These are phyloP conservation scores for Achlya flavicornis DNA, from an alignment of 2,888 invertebrate species.

Conservation along the genomic window DNA sequence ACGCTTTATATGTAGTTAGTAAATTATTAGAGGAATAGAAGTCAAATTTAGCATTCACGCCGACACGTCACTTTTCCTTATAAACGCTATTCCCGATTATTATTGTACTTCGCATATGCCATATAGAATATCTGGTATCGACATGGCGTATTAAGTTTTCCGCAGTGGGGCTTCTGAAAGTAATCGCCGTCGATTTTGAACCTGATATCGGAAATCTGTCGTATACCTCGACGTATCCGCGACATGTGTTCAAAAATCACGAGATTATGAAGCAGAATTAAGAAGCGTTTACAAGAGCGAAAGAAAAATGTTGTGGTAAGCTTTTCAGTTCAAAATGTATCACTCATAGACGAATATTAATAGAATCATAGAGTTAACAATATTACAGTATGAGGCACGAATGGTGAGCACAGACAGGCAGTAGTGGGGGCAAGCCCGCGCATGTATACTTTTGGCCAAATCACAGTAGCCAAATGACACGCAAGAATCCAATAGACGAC, in stretches of 20 bases:
- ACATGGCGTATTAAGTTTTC: slow-evolving; percentile 41
- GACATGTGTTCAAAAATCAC: slow-evolving; percentile 74
- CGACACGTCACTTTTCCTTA: background rate
- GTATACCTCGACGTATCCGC: slow-evolving; percentile 61
- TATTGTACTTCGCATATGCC: slow-evolving; percentile 22
- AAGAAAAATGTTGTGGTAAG: background rate
- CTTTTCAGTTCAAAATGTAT: no score
- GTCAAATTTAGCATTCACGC: background rate
- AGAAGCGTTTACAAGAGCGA: slow-evolving; percentile 33
- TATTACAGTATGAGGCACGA: no score
- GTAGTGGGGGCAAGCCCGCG: no score
- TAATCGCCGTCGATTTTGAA: slow-evolving; percentile 74
- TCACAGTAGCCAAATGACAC: no score
- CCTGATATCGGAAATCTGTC: slow-evolving; percentile 81
- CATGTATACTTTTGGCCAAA: no score
- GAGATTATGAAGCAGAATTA: slow-evolving; percentile 43
- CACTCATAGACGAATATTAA: no score
- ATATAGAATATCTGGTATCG: slow-evolving; percentile 55
- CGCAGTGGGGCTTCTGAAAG: slow-evolving; percentile 63
- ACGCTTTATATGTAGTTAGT: no score
- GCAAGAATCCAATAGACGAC: no score
- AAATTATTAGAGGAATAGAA: no score
- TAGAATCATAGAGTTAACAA: no score
- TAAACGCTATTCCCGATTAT: background rate
- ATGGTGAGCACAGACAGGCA: no score